Base-by-base conservation (phyloP, 1,140 invertebrate genomes). In the Scaptomyza pallida region DNA sequence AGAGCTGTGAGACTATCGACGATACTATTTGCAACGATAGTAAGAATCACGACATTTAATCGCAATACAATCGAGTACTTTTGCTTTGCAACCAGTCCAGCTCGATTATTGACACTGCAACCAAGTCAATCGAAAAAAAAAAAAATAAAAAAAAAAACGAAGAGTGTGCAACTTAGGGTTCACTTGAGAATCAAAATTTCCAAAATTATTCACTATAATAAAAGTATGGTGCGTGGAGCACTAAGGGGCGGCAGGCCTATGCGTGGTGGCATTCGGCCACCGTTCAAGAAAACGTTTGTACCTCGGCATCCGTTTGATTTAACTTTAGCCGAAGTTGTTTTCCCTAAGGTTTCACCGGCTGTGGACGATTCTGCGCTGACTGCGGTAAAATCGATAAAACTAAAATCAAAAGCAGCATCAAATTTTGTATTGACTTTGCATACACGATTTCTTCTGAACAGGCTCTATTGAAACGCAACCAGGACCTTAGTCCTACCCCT, bases 251-350 rank as follows among this genome's bases (percentile, higher is more conserved):
- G 94, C 4, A 91, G 95, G 72, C 94, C 95, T 91, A 95, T 95
- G 41, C 93, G 95, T n/a, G 94, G 95, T n/a, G 94, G 94, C 9
- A 95, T 94, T 10, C 92, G 94, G 16, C 93, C 93, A 45, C 93
- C 93, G 30, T 94, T 93, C 73, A 93, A 92, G 60, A 95, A 96
- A 82, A 94, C 95, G 50, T 95, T 96, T 89, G 93, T 97, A 73
- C 95, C 97, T 6, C 93, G 97, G 45, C 96, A 98, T 83, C 97
- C 97, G 0, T 98, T 99, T 91, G 97, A 99, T 91, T 93, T 98
- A 54, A 95, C 96, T 3, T 92, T 98, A 43, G 97, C 97, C 61
- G 97, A 98, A 91, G 94, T 89, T 19, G 74, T 89, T n/a, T 99
- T 98, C 90, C 97, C 97, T 5, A 93, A 96, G 82, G 96, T 97